These are phyloP conservation scores for Eretmocerus hayati DNA, from an alignment of 2,888 invertebrate genomes.

Conservation along the genomic window DNA sequence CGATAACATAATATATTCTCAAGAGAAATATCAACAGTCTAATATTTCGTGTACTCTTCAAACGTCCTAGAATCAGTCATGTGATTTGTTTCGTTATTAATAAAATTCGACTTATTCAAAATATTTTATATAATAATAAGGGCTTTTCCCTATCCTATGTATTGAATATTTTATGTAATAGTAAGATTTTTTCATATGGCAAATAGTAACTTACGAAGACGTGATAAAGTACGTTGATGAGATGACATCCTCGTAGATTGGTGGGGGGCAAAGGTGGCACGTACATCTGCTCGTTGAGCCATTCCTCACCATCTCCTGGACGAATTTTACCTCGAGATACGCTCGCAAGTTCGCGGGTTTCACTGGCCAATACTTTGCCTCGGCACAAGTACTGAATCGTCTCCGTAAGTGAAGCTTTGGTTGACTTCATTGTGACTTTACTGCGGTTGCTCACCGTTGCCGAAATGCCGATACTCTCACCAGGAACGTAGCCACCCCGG, in stretches of 20 bases:
- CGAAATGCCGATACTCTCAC: conserved; percentile 81
- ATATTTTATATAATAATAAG: no score
- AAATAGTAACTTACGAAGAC: conserved; percentile 66
- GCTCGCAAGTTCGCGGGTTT: conserved; percentile 76
- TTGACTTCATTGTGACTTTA: conserved; percentile 72
- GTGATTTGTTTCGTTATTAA: no score
- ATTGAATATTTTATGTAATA: no score
- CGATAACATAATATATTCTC: no score
- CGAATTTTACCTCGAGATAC: conserved; percentile 74
- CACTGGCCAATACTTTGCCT: conserved; percentile 79
- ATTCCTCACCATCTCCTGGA: conserved; percentile 73
- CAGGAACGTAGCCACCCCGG: conserved; percentile 90
- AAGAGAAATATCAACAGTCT: no score
- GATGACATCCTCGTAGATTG: conserved; percentile 86
- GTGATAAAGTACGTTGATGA: conserved; percentile 89
- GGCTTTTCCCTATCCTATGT: no score
- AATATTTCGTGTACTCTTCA: no score
- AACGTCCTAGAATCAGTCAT: no score
- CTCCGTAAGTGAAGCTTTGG: conserved; percentile 80
- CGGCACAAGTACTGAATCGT: conserved; percentile 84
- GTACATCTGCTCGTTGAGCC: conserved; percentile 82
- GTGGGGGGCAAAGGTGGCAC: conserved; percentile 93
- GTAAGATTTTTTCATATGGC: no score
- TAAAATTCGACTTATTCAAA: no score
- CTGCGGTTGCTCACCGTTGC: conserved; percentile 82